phyloP scores from a whole-genome alignment of 2,797 vertebrate species.

The Diglossa cyanea region DNA sequence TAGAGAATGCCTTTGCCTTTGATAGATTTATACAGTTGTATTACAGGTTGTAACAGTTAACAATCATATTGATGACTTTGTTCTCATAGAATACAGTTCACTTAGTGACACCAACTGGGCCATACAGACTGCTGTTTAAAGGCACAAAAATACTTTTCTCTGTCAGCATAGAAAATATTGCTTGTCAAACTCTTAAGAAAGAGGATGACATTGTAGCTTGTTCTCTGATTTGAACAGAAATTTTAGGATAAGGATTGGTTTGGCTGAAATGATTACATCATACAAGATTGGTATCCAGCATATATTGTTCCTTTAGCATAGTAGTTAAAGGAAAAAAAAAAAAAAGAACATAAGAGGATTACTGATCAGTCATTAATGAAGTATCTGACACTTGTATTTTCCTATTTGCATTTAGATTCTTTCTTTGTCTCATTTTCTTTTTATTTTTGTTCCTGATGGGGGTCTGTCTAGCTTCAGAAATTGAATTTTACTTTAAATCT shows the following conservation, averaged over 20 bases:
- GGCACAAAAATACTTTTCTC: not conserved
- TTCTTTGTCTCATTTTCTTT: slow-evolving; percentile 25
- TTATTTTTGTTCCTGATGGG: not conserved
- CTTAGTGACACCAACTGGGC: not conserved
- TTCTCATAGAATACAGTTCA: not conserved
- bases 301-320: not conserved
- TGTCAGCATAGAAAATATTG: not conserved
- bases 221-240: not conserved
- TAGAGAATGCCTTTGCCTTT: not conserved
- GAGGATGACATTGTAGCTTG: not conserved
- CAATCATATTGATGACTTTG: not conserved
- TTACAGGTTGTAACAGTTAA: not conserved
- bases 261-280: not conserved
- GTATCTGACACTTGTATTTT: slow-evolving; percentile 22
- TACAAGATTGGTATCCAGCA: not conserved
- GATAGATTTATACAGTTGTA: not conserved
- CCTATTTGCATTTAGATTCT: slow-evolving; percentile 54
- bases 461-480: not conserved
- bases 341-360: slow-evolving; percentile 25
- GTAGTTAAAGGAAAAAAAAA: not conserved
- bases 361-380: slow-evolving; percentile 38
- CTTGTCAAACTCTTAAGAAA: not conserved
- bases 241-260: not conserved
- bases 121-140: not conserved
- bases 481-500: slow-evolving; percentile 4